These are phyloP conservation scores for Ophion ellenae DNA, from an alignment of 2,888 invertebrate species.

Conservation along the genomic window DNA sequence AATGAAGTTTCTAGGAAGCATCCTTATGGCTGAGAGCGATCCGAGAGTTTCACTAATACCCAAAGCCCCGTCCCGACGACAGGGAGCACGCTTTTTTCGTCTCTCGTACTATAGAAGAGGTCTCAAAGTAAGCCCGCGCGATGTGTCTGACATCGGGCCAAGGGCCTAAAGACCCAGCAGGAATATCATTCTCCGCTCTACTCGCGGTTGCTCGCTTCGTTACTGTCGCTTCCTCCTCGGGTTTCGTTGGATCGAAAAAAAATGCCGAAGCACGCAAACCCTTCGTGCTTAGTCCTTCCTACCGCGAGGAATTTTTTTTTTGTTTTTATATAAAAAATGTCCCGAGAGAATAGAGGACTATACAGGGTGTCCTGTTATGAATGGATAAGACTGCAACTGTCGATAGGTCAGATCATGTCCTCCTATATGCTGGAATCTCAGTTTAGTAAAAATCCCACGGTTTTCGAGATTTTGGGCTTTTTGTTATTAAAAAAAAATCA, in stretches of 20 bases:
- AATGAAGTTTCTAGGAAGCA: slow-evolving; percentile 4
- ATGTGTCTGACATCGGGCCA: slow-evolving; percentile 8
- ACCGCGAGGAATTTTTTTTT: background rate
- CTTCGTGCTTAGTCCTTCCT: slow-evolving; percentile 18
- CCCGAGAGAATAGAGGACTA: background rate
- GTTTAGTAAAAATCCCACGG: no score
- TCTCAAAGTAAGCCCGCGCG: background rate
- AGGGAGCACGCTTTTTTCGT: slow-evolving; percentile 33
- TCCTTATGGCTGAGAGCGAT: slow-evolving; percentile 14
- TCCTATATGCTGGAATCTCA: no score
- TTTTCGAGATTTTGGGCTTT: no score
- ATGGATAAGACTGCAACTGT: no score
- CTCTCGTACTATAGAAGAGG: background rate
- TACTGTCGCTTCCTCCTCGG: slow-evolving; percentile 46
- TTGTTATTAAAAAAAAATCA: no score
- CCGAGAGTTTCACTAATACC: background rate
- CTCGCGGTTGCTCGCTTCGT: slow-evolving; percentile 54
- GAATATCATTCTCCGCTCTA: slow-evolving; percentile 1
- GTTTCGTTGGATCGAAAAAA: slow-evolving; percentile 32
- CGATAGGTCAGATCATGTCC: no score
- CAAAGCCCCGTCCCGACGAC: slow-evolving; percentile 7
- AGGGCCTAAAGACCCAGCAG: background rate
- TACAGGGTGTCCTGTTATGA: no score
- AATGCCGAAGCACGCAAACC: background rate
- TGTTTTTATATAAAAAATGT: background rate